Percentiles rank a stretch among this genome's conserved stretches.
Conservation (phyloP, 2,888 invertebrate genomes). For the Zaprionus bogoriensis region DNA sequence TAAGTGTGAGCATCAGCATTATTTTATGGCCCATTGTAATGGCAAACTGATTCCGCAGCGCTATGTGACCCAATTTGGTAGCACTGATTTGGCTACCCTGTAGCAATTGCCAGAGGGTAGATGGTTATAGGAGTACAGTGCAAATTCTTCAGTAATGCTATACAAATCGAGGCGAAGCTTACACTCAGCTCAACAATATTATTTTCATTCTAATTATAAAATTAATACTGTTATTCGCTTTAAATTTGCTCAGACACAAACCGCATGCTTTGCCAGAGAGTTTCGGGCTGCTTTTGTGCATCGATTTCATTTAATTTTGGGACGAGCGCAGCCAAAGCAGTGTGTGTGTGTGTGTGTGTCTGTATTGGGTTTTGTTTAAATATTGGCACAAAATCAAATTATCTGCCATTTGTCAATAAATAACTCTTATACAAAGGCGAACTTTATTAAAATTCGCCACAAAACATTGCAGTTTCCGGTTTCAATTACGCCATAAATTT, state of each 20-base stretch:
- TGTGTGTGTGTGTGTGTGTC: neutral
- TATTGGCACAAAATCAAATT: constrained; percentile 75
- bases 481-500: constrained; percentile 78
- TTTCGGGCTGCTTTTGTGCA: neutral
- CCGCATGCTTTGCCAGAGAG: no score
- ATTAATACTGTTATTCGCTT: no score
- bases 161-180: neutral
- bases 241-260: no score
- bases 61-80: constrained; percentile 1
- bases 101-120: neutral
- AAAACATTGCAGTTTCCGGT: constrained; percentile 75
- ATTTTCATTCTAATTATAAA: no score
- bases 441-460: constrained; percentile 78
- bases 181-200: no score
- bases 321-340: constrained; percentile 6
- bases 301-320: constrained; percentile 9
- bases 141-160: no score
- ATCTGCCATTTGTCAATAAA: constrained; percentile 76
- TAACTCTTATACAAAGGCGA: constrained; percentile 65
- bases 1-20: constrained; percentile 35
- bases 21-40: constrained; percentile 34
- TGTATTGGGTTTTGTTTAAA: constrained; percentile 59
- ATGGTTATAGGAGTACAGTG: no score
- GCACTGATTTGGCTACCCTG: neutral
- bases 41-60: neutral